Base-by-base conservation (phyloP, 2,888 invertebrate genomes). In the Ichneumoninae sp. region DNA sequence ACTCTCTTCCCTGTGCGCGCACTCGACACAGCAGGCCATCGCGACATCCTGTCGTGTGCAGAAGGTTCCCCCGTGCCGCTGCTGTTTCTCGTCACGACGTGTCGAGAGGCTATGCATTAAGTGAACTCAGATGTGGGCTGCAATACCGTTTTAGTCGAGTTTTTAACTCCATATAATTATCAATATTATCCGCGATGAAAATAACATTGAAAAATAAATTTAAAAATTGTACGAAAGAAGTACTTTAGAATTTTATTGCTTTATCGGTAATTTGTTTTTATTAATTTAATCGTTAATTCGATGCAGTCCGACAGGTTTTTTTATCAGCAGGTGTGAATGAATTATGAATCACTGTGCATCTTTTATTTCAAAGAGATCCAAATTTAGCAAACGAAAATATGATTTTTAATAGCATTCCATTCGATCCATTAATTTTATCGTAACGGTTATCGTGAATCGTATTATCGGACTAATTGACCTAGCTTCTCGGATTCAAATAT, bases 1-100 rank as follows among this genome's bases (percentile, higher is more conserved):
- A 81, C 78, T 84, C 81, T 75, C 65, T 75, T 77, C 82, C 40
- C 69, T 44, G 8, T 57, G 40, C 66, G 36, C 57, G 36, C 62
- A 33, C 33, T 69, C 33, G 68, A 54, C 69, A 16, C 71, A 62
- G 47, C 68, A 33, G 68, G 66, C 74, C 72, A 69, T 60, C 60
- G 60, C 30, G 60, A 75, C 54, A 62, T 70, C 74, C 74, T 75
- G 74, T 44, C 70, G 66, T n/a, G 62, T 52, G 26, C 16, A 36
- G 60, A 78, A 26, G n/a, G 8, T 33, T 33, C 52, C 16, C 62
- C 26, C 36, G 33, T 50, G 50, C 69, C 26, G 50, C 69, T 26
- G 69, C 30, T 62, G 62, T 16, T 16, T 62, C 16, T 60, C 74
- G 60, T 74, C 47, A 7, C 66, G 19, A 40, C 36, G 40, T 40